Percentiles rank a stretch among this genome's conserved stretches.
Evolutionary conservation across 2,113 vertebrate species (phyloP).

Genomic region (Spermophilus dauricus): DNA sequence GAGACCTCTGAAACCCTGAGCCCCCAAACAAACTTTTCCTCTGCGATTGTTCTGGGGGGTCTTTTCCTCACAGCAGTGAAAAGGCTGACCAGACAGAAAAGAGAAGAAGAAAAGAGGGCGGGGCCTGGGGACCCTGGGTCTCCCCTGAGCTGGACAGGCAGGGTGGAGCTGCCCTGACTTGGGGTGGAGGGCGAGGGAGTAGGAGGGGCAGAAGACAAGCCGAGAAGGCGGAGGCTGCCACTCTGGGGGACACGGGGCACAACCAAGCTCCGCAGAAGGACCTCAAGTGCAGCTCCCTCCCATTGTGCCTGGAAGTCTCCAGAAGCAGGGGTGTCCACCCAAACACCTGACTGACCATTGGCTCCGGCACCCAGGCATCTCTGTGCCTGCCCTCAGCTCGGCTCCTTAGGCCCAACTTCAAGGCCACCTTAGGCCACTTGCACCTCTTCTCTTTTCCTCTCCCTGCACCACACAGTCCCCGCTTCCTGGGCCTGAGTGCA

Average conservation of each 20-base stretch:
- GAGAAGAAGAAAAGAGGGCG: neutral
- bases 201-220: no score
- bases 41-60: no score
- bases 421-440: accelerated
- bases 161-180: neutral
- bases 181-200: neutral
- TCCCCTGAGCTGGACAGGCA: neutral
- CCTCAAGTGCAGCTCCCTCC: neutral
- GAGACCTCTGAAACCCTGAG: no score
- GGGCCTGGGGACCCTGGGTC: neutral
- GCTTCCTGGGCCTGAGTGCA: no score
- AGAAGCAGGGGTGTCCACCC: no score
- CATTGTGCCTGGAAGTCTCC: accelerated
- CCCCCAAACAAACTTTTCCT: no score
- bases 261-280: neutral
- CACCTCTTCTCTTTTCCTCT: neutral
- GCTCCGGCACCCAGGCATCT: no score
- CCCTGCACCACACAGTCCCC: neutral
- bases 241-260: neutral
- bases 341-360: no score
- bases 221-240: neutral
- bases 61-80: no score
- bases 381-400: no score
- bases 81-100: no score
- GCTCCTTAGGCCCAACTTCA: neutral